Base-by-base conservation (phyloP, 2,888 invertebrate genomes). In the Geotrupes spiniger region DNA sequence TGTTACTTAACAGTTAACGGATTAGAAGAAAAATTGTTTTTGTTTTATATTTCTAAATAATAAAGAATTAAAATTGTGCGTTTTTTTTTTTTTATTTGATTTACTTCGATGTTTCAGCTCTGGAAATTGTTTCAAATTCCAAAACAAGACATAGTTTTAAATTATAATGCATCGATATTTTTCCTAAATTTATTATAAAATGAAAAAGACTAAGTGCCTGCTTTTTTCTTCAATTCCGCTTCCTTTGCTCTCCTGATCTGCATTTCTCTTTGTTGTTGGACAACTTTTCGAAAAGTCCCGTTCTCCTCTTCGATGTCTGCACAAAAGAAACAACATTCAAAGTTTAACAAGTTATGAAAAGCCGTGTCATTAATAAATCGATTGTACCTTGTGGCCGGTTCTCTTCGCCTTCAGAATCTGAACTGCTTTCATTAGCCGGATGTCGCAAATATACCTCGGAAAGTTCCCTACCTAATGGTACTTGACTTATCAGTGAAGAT, bases 401-500 rank as follows among this genome's bases (percentile, higher is more conserved):
- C 58, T 74, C 73, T 61, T 71, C 70, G 0, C 87, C 89, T 61
- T 87, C 87, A 4, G 87, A 88, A 58, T 88, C 87, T 9, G 84
- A 83, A 49, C 87, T 87, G 59, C 87, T 87, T 62, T 86, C 87
- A 64, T 87, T 82, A 0, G 77, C 87, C 0, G 87, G 84, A 61
- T 86, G 84, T 63, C 84, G 82, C 16, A 90, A 71, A 68, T 86
- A 89, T 62, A 89, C 77, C 63, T 89, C 87, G 1, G 83, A 76
- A 27, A 85, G 71, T 63, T 88, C 86, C 10, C 80, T 74, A 0
- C 85, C 85, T 2, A 64, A 62, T 0, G 76, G 64, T 1, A 81
- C 74, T 58, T 79, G 75, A 5, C 76, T 74, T 46, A 82, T 74
- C 27, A 59, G 48, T 1, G 50, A 44, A 10, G 38, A 16, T 36